A percentile compares a stretch with the other conserved stretches of the same genome.
These are phyloP conservation scores for Drosophila aldrichi DNA, from an alignment of 2,888 invertebrate genomes.

Conservation along the genomic window DNA sequence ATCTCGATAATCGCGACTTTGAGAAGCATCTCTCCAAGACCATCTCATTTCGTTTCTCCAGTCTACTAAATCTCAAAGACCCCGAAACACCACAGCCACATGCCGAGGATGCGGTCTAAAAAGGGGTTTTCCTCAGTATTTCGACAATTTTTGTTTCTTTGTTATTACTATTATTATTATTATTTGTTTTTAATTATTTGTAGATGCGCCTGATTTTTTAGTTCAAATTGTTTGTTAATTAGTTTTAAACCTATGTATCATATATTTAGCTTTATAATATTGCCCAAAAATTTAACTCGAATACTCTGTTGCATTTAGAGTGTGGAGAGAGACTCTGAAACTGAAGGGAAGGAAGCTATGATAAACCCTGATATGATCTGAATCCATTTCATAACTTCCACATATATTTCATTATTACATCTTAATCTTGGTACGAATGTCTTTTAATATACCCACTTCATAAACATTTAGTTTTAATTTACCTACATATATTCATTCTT, in stretches of 20 bases:
- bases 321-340: neutral
- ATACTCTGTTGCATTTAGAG: slow-evolving; percentile 49
- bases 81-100: slow-evolving; percentile 51
- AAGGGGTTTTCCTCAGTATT: neutral
- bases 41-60: slow-evolving; percentile 85
- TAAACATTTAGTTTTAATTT: neutral
- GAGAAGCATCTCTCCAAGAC: slow-evolving; percentile 85
- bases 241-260: slow-evolving; percentile 59
- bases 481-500: neutral
- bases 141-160: neutral
- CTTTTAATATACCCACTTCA: neutral
- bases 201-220: slow-evolving; percentile 59
- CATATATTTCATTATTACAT: neutral
- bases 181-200: slow-evolving; percentile 4
- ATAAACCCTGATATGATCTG: no score
- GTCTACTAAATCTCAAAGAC: slow-evolving; percentile 84
- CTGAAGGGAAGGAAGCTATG: neutral
- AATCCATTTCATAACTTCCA: no score
- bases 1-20: slow-evolving; percentile 83
- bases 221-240: slow-evolving; percentile 76
- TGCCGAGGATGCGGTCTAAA: slow-evolving; percentile 60
- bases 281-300: slow-evolving; percentile 52
- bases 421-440: neutral
- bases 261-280: slow-evolving; percentile 33
- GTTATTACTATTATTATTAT: neutral